phyloP scores from a whole-genome alignment of 2,113 vertebrate species.

The Pteropus alecto region DNA sequence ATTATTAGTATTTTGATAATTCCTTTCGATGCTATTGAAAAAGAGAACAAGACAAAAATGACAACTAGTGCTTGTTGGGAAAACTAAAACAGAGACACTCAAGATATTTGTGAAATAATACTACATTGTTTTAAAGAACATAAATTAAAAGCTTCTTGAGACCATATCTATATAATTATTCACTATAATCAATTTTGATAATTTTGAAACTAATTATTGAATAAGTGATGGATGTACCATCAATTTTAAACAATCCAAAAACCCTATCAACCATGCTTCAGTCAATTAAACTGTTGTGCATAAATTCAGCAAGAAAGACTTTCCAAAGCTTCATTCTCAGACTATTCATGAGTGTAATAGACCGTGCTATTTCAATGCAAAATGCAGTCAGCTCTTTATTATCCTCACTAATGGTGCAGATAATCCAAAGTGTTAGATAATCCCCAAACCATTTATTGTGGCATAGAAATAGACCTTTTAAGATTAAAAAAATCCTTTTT shows the following conservation, averaged over 20 bases:
- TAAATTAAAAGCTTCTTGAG: background rate
- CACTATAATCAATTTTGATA: constrained; percentile 25
- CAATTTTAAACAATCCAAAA: constrained; percentile 59
- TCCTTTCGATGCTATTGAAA: background rate
- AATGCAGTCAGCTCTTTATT: constrained; percentile 69
- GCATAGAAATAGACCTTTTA: constrained; percentile 67
- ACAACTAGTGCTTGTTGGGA: background rate
- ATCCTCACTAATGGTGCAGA: constrained; percentile 78
- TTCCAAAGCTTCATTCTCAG: constrained; percentile 42
- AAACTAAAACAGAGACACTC: background rate
- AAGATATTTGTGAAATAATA: background rate
- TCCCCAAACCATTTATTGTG: constrained; percentile 69
- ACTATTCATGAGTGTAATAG: constrained; percentile 72
- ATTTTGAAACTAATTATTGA: constrained; percentile 57
- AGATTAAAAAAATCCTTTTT: constrained; percentile 63
- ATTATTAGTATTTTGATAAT: constrained; percentile 45
- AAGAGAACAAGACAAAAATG: background rate
- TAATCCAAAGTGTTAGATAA: constrained; percentile 74
- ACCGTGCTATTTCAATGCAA: constrained; percentile 64
- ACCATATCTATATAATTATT: background rate
- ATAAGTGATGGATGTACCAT: constrained; percentile 42
- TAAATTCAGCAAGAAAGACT: constrained; percentile 49
- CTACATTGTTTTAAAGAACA: background rate
- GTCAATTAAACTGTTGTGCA: constrained; percentile 62
- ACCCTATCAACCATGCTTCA: background rate